phyloP scores from a whole-genome alignment of 2,888 invertebrate genomes.

The Thelaira solivaga region DNA sequence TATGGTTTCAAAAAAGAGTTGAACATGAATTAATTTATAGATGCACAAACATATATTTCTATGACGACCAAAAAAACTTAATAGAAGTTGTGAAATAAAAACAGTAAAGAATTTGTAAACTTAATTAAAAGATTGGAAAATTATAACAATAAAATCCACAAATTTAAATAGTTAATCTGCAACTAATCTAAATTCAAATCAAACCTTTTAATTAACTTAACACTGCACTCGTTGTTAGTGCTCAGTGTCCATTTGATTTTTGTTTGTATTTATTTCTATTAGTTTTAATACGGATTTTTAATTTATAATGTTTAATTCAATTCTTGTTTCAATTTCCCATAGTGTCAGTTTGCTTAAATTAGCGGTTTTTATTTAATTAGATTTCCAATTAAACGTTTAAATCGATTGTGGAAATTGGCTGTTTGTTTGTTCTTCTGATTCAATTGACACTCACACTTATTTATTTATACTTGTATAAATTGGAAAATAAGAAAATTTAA shows the following conservation, averaged over 20 bases:
- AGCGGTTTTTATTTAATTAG: conserved; percentile 52
- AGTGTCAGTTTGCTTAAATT: conserved; percentile 40
- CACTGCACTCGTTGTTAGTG: not conserved
- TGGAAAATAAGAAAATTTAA: not conserved
- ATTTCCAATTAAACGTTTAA: conserved; percentile 34
- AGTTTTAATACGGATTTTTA: conserved; percentile 24
- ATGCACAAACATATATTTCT: not conserved
- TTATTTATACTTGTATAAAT: too few relatives aligned
- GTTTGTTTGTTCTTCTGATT: not conserved
- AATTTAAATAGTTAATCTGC: not conserved
- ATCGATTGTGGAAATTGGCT: conserved; percentile 25
- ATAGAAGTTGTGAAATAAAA: not conserved
- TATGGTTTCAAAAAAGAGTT: conserved; percentile 18
- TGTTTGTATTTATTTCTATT: conserved; percentile 1
- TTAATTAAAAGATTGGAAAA: conserved; percentile 15
- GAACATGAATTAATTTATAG: too few relatives aligned
- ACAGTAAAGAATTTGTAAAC: not conserved
- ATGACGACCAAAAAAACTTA: not conserved
- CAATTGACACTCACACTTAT: conserved; percentile 3
- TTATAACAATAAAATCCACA: not conserved
- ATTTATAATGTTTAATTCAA: conserved; percentile 36
- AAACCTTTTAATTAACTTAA: conserved; percentile 38
- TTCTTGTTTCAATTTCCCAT: not conserved
- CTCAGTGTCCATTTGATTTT: not conserved
- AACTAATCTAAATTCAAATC: conserved; percentile 13